A percentile compares a stretch with the other conserved stretches of the same genome.
phyloP scores from a whole-genome alignment of 1,140 invertebrate species.

The Pomacea maculata region DNA sequence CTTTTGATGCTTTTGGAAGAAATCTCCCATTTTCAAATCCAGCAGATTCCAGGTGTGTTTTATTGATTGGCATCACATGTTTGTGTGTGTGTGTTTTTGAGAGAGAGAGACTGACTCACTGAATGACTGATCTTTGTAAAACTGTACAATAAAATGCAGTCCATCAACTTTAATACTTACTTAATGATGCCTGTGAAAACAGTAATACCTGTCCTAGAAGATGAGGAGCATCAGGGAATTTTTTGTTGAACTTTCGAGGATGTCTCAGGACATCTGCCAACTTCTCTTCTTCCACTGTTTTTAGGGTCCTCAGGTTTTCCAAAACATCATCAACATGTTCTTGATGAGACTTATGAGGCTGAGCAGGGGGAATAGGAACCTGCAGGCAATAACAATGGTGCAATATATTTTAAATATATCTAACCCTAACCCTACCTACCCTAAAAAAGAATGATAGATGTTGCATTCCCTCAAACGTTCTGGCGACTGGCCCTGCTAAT shows the following conservation, averaged over 20 bases:
- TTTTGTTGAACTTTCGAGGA: conserved; percentile 32
- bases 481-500: too few species aligned
- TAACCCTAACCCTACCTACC: too few species aligned
- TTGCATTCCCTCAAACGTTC: too few species aligned
- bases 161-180: neutral
- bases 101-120: neutral
- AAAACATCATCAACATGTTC: conserved; percentile 52
- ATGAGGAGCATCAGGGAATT: conserved; percentile 52
- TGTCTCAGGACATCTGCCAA: conserved; percentile 48
- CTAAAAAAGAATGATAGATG: too few species aligned
- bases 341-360: conserved; percentile 41
- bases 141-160: neutral
- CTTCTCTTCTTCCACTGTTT: conserved; percentile 52
- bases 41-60: too few species aligned
- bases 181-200: neutral
- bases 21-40: too few species aligned
- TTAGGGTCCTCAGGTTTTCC: conserved; percentile 36
- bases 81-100: too few species aligned
- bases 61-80: neutral
- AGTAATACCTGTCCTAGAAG: conserved; percentile 52
- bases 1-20: neutral
- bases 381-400: neutral
- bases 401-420: too few species aligned
- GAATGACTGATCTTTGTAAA: neutral
- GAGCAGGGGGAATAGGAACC: conserved; percentile 39